These are phyloP conservation scores for Apocrypta bakeri DNA, from an alignment of 1,140 invertebrate species.

Conservation along the genomic window DNA sequence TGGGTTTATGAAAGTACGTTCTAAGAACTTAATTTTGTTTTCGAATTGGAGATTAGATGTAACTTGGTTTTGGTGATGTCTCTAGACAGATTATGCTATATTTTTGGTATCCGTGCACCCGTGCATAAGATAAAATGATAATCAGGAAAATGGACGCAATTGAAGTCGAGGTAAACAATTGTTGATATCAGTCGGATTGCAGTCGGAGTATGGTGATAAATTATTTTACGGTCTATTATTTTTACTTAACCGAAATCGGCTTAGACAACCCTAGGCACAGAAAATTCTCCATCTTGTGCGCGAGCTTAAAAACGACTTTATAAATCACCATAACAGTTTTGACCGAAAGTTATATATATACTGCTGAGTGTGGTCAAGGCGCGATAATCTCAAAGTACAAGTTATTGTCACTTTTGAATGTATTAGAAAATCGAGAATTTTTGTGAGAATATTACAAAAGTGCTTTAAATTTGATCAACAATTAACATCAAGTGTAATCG, in stretches of 20 bases:
- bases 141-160: background rate
- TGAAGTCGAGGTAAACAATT: background rate
- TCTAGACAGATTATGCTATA: background rate
- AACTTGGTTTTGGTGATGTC: background rate
- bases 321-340: constrained; percentile 18
- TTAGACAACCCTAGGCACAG: constrained; percentile 1
- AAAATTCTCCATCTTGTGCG: background rate
- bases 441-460: no score
- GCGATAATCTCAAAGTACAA: no score
- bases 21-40: background rate
- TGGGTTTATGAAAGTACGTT: background rate
- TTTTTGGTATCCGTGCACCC: background rate
- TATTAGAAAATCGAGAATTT: no score
- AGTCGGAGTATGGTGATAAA: background rate
- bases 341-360: no score
- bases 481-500: no score
- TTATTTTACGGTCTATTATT: no score
- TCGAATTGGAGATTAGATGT: background rate
- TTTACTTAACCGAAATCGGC: no score
- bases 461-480: no score
- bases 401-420: no score
- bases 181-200: background rate
- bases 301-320: background rate
- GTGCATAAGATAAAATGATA: background rate
- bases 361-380: no score